A percentile compares a stretch with the other conserved stretches of the same genome.
phyloP scores from a whole-genome alignment of 2,888 invertebrate species.

The Erpobdella octoculata region DNA sequence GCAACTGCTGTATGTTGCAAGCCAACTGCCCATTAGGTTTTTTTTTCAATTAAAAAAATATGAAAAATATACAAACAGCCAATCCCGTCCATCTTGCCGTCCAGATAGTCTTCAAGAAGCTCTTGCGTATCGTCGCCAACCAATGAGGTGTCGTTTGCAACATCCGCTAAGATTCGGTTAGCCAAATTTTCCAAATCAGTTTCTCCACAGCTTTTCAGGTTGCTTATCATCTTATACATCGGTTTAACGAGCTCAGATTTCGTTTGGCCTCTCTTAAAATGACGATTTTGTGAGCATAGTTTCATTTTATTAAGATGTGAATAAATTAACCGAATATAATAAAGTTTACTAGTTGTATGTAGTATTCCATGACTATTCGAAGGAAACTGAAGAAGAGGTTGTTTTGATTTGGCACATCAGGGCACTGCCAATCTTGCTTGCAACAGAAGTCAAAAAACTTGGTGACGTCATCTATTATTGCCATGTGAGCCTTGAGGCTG shows the following conservation, averaged over 20 bases:
- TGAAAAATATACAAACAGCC: conserved; percentile 29
- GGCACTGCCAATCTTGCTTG: conserved; percentile 29
- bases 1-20: background rate
- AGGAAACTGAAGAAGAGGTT: conserved; percentile 19
- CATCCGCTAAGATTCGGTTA: conserved; percentile 25
- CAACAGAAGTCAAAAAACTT: conserved; percentile 25
- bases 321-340: background rate
- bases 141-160: conserved; percentile 28
- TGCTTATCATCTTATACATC: background rate
- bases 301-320: background rate
- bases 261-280: background rate
- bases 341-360: conserved; percentile 14
- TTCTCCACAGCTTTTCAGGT: conserved; percentile 24
- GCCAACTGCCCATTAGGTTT: background rate
- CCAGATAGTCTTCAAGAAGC: conserved; percentile 25
- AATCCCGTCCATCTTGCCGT: conserved; percentile 16
- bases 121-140: conserved; percentile 23
- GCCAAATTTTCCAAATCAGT: conserved; percentile 23
- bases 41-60: background rate
- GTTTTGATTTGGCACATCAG: conserved; percentile 26
- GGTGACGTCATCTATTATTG: conserved; percentile 24
- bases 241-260: conserved; percentile 10
- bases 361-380: conserved; percentile 29
- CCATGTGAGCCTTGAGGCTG: background rate
- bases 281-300: background rate